Evolutionary conservation across 1,140 invertebrate genomes (phyloP), one percentile per base, ranked within the genome.

Genomic region (Hyphantria cunea): DNA sequence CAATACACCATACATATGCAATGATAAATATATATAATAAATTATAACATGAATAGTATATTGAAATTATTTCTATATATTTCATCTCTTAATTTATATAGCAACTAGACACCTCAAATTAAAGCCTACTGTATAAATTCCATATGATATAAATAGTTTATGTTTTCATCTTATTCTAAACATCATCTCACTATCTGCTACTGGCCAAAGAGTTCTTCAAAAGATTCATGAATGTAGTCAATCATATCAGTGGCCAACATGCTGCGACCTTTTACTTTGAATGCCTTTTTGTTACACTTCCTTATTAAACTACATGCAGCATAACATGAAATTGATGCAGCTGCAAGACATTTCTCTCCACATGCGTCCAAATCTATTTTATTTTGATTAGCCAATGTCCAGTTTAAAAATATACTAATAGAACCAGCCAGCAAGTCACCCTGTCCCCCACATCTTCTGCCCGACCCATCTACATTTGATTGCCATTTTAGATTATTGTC

Each of bases 381-480:
- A 13, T 89, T 70, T 42, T 53, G 62, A 66, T 91, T 87, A 41
- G 84, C 80, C 52, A 93, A 81, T 3, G 93, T 93, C 98, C 98
- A 99, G 84, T 94, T 93, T 68, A 95, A 93, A 82, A 99, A 98
- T 10, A 95, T 94, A 11, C 96, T 94, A 58, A 98, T 86, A 3
- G 95, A 92, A 8, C 99, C 99, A 44, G 95, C 94, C 0, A 99
- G 83, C 2, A 99, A 84, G 86, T 99, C 99, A 0, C 99, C 99
- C 91, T 99, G 98, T 8, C 99, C 99, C 6, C 98, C 98, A 91
- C 98, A 99, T 47, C 99, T 92, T 61, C 98, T 92, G 6, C 94
- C 95, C 34, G 96, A 97, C 3, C 98, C 98, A 25, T 94, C 93
- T 6, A 82, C 88, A 75, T 71, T 81, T 72, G 80, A 91, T 63